A percentile compares a stretch with the other conserved stretches of the same genome.
These are phyloP conservation scores for Lycorma delicatula DNA, from an alignment of 1,140 invertebrate genomes.

Conservation along the genomic window DNA sequence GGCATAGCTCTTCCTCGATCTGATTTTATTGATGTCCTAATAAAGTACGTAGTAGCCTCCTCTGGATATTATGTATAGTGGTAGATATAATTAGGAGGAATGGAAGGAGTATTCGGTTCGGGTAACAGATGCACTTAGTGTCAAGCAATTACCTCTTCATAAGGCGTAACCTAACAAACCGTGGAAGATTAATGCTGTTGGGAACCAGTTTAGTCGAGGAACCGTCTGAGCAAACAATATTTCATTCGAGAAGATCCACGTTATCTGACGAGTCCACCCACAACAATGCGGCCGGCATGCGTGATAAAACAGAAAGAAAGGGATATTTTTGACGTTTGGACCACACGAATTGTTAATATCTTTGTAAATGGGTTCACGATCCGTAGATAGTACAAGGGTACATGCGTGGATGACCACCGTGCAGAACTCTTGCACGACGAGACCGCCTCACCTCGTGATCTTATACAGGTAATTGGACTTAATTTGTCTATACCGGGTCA, in stretches of 20 bases:
- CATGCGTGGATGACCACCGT: conserved; percentile 4
- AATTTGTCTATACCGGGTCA: no score
- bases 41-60: background rate
- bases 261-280: background rate
- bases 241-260: background rate
- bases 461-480: background rate
- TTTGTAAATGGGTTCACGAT: background rate
- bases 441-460: background rate
- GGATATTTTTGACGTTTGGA: background rate
- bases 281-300: background rate
- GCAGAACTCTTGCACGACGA: no score
- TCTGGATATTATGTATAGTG: background rate
- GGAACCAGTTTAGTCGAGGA: background rate
- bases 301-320: background rate
- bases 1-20: no score
- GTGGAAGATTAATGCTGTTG: conserved; percentile 1
- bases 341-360: background rate
- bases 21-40: background rate
- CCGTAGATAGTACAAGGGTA: no score
- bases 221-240: conserved; percentile 1
- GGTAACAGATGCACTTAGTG: conserved; percentile 4
- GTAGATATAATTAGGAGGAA: background rate
- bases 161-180: conserved; percentile 4
- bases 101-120: background rate
- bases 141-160: conserved; percentile 3